These are phyloP conservation scores for Mimumesa dahlbomi DNA, from an alignment of 2,888 invertebrate genomes.

Conservation along the genomic window DNA sequence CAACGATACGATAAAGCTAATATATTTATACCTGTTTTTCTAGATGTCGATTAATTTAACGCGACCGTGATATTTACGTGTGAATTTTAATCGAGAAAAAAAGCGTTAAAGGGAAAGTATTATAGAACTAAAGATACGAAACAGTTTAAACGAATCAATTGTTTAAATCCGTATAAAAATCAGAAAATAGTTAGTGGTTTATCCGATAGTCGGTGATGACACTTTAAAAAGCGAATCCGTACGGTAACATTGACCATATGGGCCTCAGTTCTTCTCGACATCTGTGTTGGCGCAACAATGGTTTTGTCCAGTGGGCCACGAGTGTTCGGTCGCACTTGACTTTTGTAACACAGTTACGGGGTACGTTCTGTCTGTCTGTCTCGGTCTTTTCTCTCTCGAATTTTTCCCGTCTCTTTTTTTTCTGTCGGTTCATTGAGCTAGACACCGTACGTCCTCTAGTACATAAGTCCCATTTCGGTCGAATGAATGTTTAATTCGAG, in stretches of 20 bases:
- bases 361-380: constrained; percentile 1
- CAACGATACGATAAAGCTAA: too few species aligned
- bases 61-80: too few species aligned
- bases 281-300: constrained; percentile 79
- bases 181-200: constrained; percentile 5
- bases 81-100: too few species aligned
- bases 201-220: constrained; percentile 38
- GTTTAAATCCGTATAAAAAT: not conserved
- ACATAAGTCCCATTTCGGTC: constrained; percentile 67
- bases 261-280: constrained; percentile 60
- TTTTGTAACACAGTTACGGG: constrained; percentile 59
- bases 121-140: not conserved
- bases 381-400: constrained; percentile 2
- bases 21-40: too few species aligned
- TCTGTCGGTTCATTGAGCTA: constrained; percentile 47
- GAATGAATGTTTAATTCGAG: constrained; percentile 71
- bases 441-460: constrained; percentile 41
- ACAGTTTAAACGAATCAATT: not conserved
- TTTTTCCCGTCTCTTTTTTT: constrained; percentile 5
- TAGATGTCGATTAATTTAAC: too few species aligned
- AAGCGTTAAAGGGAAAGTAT: too few species aligned
- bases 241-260: constrained; percentile 54
- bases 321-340: constrained; percentile 68
- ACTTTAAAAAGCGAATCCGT: constrained; percentile 44
- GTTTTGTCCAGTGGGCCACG: constrained; percentile 68